Conservation (phyloP, 2,113 vertebrate genomes). For the Alaudala cheleensis region DNA sequence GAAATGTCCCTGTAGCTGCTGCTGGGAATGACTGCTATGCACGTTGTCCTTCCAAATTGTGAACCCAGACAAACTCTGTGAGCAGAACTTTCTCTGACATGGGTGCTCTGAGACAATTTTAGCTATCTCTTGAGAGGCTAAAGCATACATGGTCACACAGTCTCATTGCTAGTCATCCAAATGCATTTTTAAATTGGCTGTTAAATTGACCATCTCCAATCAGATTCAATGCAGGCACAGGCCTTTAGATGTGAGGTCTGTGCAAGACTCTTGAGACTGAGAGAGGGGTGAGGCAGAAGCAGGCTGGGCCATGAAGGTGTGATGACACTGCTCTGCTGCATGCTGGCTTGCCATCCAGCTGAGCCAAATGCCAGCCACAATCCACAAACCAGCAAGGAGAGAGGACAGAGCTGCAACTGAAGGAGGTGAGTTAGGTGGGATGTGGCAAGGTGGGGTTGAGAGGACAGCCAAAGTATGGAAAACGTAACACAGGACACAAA, state of each 20-base stretch:
- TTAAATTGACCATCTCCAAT: background rate
- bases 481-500: background rate
- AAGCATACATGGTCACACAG: background rate
- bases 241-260: background rate
- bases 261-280: background rate
- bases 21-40: background rate
- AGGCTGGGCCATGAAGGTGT: background rate
- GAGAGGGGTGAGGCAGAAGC: background rate
- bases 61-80: background rate
- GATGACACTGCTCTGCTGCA: background rate
- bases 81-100: background rate
- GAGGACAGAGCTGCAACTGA: background rate
- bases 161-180: background rate
- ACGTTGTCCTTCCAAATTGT: background rate
- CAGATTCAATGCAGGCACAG: background rate
- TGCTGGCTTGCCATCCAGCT: background rate
- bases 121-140: background rate
- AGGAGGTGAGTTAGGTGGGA: background rate
- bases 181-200: background rate
- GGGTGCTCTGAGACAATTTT: background rate
- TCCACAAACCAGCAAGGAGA: accelerated
- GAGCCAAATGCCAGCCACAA: background rate
- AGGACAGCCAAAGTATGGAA: background rate
- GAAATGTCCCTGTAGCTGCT: slow-evolving; percentile 2
- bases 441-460: background rate